Base-by-base conservation (phyloP, 2,797 vertebrate species). In the Sebastes oblongus region DNA sequence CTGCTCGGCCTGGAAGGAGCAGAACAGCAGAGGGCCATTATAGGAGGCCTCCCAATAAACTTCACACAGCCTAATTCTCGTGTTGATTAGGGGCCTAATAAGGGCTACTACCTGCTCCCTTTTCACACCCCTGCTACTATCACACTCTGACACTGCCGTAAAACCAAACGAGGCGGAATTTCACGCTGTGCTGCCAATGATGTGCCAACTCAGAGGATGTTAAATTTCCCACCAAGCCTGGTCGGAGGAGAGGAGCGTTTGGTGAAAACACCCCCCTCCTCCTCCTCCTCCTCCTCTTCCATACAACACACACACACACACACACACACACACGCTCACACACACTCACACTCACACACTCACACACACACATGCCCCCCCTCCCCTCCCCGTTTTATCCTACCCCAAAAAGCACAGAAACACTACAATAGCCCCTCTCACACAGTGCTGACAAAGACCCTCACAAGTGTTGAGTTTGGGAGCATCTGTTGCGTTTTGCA, bases 161-260 rank as follows among this genome's bases (percentile, higher is more conserved):
- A 95, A 95, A 95, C 89, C 89, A 94, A 95, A 94, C 92, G 91
- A 94, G 94, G 91, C 93, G 94, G 95, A 96, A 95, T 95, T 94
- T 94, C 95, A 95, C 93, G 91, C 95, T 94, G 94, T 64, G 88
- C 88, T 94, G 94, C 89, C 91, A 94, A 95, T 94, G 91, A 93
- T 94, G 92, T 88, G 87, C 89, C 94, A 94, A 86, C 90, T 90
- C 79, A 81, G 93, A 89, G 88, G 92, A 92, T 93, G 91, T 93
- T 92, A 95, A 90, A 92, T 96, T 95, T 95, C 94, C 94, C 96
- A 94, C 92, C 92, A 90, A 78, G 86, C 75, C 84, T 85, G 84
- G 83, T 87, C 76, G 77, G 84, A 90, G 82, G 76, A 93, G 77
- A 90, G 78, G 62, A 89, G 78, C 90, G 80, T 88, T 94, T 91